Percentiles rank a stretch among this genome's conserved stretches.
These are phyloP conservation scores for Scaptomyza hsui DNA, from an alignment of 1,140 invertebrate species.

Conservation along the genomic window DNA sequence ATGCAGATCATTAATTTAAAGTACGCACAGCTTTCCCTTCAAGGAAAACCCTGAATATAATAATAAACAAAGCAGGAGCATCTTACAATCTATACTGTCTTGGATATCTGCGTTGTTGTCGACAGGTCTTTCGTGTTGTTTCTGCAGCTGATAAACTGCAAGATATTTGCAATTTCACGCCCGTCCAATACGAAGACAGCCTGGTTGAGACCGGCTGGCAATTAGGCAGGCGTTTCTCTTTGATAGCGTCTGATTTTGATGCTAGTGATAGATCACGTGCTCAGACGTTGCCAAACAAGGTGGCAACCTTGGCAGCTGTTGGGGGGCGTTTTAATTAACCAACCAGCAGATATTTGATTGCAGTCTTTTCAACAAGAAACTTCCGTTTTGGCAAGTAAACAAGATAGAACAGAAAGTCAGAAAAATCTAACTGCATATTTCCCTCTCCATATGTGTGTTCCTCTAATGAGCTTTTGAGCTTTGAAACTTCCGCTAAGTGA, in stretches of 20 bases:
- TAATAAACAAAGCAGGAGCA: background rate
- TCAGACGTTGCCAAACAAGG: background rate
- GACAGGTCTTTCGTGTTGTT: slow-evolving; percentile 25
- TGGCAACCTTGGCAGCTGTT: background rate
- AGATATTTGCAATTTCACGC: slow-evolving; percentile 49
- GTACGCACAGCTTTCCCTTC: background rate
- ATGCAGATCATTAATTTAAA: too few species aligned
- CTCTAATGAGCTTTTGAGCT: background rate
- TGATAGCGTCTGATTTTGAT: background rate
- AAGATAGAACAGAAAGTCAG: background rate
- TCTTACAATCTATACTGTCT: too few species aligned
- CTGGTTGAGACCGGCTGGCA: slow-evolving; percentile 7
- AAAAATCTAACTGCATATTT: background rate
- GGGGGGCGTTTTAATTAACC: background rate
- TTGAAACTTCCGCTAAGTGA: background rate
- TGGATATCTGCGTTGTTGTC: slow-evolving; percentile 8
- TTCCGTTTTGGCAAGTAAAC: background rate
- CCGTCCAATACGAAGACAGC: slow-evolving; percentile 11
- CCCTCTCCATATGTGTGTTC: background rate
- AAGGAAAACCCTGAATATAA: background rate
- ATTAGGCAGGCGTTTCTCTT: slow-evolving; percentile 23
- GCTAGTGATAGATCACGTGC: slow-evolving; percentile 38
- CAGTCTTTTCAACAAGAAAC: slow-evolving; percentile 8
- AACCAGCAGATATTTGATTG: background rate
- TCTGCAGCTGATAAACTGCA: slow-evolving; percentile 39